Percentiles rank a stretch among this genome's conserved stretches.
Evolutionary conservation across 2,888 invertebrate genomes (phyloP).

Genomic region (Rhingia rostrata): DNA sequence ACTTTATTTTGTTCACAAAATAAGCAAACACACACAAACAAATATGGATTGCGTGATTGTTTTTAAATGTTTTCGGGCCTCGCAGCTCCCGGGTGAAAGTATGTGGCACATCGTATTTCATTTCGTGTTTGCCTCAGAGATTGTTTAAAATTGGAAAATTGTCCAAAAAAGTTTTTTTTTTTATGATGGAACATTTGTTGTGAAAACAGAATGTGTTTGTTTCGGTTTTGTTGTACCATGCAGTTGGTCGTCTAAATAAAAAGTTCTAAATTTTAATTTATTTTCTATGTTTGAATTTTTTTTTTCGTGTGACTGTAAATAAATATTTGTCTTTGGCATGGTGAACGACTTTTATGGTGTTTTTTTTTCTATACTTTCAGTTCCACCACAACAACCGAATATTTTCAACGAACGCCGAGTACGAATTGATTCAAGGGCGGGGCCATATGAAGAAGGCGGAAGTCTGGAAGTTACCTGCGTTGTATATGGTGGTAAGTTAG

Average conservation of each 20-base stretch:
- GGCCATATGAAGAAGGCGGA: conserved; percentile 89
- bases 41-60: conserved; percentile 53
- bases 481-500: conserved; percentile 87
- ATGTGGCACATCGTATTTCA: conserved; percentile 25
- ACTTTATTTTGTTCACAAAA: conserved; percentile 44
- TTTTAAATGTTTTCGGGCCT: conserved; percentile 51
- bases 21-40: conserved; percentile 28
- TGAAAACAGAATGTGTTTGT: conserved; percentile 38
- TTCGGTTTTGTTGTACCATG: conserved; percentile 27
- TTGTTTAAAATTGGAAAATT: conserved; percentile 57
- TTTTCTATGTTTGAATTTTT: not conserved
- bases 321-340: not conserved
- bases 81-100: not conserved
- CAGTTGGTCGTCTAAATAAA: conserved; percentile 9
- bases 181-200: conserved; percentile 35
- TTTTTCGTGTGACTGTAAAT: not conserved
- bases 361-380: conserved; percentile 83
- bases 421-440: conserved; percentile 85
- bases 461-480: conserved; percentile 88
- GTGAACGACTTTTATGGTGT: conserved; percentile 13
- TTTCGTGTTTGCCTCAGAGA: conserved; percentile 59
- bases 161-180: conserved; percentile 32
- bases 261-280: conserved; percentile 35
- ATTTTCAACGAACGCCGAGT: conserved; percentile 88
- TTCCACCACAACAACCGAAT: conserved; percentile 88